Evolutionary conservation across 2,113 vertebrate species (phyloP).

Genomic region (Psilopogon haemacephalus): DNA sequence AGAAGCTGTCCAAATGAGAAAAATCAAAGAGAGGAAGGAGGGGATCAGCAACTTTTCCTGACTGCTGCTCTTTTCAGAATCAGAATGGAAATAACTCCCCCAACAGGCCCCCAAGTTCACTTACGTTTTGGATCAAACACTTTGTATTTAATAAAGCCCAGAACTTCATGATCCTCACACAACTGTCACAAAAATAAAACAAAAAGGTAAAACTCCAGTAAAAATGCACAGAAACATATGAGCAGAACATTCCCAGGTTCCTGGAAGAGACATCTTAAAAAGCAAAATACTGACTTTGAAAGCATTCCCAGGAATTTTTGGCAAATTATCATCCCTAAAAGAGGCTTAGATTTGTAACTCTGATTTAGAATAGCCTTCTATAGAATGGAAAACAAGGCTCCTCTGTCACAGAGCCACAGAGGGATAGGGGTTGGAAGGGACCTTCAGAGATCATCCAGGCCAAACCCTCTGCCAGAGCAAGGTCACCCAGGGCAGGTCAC

Average conservation of each 20-base stretch:
- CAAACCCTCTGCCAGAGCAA: too few species aligned
- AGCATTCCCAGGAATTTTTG: not conserved
- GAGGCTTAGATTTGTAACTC: not conserved
- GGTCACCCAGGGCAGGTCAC: too few species aligned
- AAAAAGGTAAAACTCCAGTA: constrained; percentile 9
- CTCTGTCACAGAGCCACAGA: not conserved
- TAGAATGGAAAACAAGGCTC: not conserved
- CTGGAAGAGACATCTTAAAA: not conserved
- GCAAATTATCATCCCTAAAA: not conserved
- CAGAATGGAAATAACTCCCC: not conserved
- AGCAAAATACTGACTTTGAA: not conserved
- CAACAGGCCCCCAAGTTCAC: constrained; percentile 45
- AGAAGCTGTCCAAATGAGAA: constrained; percentile 78
- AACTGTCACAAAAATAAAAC: constrained; percentile 80
- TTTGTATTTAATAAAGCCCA: constrained; percentile 94
- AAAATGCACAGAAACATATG: not conserved
- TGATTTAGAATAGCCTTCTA: not conserved
- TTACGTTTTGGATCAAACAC: constrained; percentile 97
- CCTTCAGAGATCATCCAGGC: too few species aligned
- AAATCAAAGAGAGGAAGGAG: not conserved
- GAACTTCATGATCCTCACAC: constrained; percentile 90
- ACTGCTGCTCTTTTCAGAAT: not conserved
- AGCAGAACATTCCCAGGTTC: not conserved
- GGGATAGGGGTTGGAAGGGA: too few species aligned
- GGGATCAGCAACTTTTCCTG: not conserved